Evolutionary conservation across 2,888 invertebrate genomes (phyloP).

Genomic region (Rhopalosiphum nymphaeae): DNA sequence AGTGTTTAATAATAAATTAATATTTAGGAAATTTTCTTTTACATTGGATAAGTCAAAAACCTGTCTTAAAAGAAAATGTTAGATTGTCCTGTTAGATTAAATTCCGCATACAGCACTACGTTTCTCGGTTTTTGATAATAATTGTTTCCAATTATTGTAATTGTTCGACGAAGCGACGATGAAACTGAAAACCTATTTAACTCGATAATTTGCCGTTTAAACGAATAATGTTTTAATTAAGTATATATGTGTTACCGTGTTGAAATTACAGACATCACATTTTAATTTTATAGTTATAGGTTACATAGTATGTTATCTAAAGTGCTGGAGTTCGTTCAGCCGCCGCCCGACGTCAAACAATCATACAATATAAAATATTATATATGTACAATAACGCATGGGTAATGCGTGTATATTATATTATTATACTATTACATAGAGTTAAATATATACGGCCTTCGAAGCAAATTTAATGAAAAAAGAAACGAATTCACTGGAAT

Average conservation of each 20-base stretch:
- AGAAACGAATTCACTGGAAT: background rate
- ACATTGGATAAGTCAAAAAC: background rate
- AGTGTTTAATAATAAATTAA: background rate
- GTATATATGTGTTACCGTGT: background rate
- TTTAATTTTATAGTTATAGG: background rate
- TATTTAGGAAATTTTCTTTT: background rate
- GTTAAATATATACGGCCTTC: background rate
- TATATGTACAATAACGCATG: background rate
- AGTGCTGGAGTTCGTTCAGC: background rate
- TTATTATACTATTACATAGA: background rate
- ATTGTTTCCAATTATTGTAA: conserved; percentile 10
- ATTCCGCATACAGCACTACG: background rate
- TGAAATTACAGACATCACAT: background rate
- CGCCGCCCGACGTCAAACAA: background rate
- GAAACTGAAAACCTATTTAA: background rate
- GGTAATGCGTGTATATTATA: background rate
- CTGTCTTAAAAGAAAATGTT: background rate
- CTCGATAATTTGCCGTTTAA: background rate
- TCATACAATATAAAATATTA: background rate
- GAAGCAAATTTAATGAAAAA: background rate
- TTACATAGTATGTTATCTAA: background rate
- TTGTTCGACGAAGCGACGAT: background rate
- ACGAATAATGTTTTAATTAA: background rate
- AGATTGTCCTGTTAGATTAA: background rate
- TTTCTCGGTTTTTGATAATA: background rate